Evolutionary conservation across 2,797 vertebrate genomes (phyloP).

Genomic region (Leptoclinus maculatus): DNA sequence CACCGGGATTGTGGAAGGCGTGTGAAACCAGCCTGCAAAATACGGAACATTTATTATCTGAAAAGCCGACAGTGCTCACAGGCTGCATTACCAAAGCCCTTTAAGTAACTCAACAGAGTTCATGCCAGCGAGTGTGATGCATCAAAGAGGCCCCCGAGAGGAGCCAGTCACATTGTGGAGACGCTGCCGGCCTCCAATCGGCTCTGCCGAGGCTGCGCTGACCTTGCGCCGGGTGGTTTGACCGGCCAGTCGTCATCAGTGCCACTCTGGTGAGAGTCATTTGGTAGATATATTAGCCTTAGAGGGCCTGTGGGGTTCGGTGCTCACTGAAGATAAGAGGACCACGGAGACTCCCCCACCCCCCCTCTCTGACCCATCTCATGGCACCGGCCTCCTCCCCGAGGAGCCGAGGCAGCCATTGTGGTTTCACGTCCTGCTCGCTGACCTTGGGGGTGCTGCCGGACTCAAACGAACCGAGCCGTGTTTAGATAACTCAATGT

Average conservation of each 20-base stretch:
- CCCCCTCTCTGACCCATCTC: slow-evolving; percentile 57
- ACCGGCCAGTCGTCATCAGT: slow-evolving; percentile 54
- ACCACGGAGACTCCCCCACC: slow-evolving; percentile 53
- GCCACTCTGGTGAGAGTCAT: slow-evolving; percentile 59
- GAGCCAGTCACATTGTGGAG: slow-evolving; percentile 31
- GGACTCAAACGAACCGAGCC: slow-evolving; percentile 52
- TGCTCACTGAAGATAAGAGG: slow-evolving; percentile 72
- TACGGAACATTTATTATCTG: slow-evolving; percentile 64
- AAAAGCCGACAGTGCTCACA: slow-evolving; percentile 50
- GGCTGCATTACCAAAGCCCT: slow-evolving; percentile 45
- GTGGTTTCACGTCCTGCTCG: slow-evolving; percentile 48
- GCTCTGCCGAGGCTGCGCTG: slow-evolving; percentile 34
- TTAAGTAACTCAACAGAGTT: slow-evolving; percentile 51
- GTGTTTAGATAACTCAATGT: slow-evolving; percentile 54
- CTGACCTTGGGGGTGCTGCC: slow-evolving; percentile 65
- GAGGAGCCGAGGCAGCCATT: slow-evolving; percentile 40
- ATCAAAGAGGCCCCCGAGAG: slow-evolving; percentile 21
- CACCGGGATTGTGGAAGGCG: slow-evolving; percentile 48
- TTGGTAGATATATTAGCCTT: slow-evolving; percentile 66
- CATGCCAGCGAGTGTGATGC: slow-evolving; percentile 17
- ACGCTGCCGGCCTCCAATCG: slow-evolving; percentile 26
- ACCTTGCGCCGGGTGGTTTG: slow-evolving; percentile 59
- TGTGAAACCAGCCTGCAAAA: slow-evolving; percentile 55
- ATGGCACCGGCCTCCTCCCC: slow-evolving; percentile 43
- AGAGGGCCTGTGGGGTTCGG: slow-evolving; percentile 62